Evolutionary conservation across 2,797 vertebrate genomes (phyloP), one percentile per base, ranked within the genome.

Genomic region (Decapterus maruadsi): DNA sequence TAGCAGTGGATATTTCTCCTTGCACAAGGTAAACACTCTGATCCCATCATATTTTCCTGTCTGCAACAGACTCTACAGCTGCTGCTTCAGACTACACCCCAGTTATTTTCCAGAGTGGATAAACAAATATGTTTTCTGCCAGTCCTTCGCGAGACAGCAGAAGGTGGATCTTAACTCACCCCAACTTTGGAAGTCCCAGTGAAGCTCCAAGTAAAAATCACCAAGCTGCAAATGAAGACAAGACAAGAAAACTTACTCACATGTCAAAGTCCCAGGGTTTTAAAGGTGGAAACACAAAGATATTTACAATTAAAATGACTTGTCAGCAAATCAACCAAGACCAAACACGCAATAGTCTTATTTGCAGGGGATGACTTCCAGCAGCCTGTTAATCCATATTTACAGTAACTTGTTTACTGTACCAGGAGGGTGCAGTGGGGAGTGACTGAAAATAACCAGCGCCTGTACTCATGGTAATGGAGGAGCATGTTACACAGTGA

Each of bases 131-230:
- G 2, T 59, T 60, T 59, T 62, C 34, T 55, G n/a, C 48, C 22
- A 42, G 10, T 40, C 38, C 43, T 20, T 31, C 10, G 8, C 19
- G 4, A 57, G 17, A 55, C 4, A 66, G 36, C 36, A 45, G 22
- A 62, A 16, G n/a, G 14, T 34, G 22, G 6, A 57, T 26, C 17
- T 40, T 1, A 67, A 94, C 98, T 99, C 95, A 99, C 98, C 98
- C 98, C 98, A 99, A 92, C 98, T 99, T 95, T 99, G 98, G 95
- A 99, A 99, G 94, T 99, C 98, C 98, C 98, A 99, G 93, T 99
- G 98, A 94, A 99, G 97, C 93, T 99, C 97, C 95, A 99, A 93
- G 93, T 99, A 99, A 95, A 99, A 99, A 92, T 99, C 97, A 87
- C 98, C 98, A 82, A 99, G 96, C 98, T 99, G 92, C 72, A 92